Percentiles rank a stretch among this genome's conserved stretches.
Evolutionary conservation across 2,888 invertebrate genomes (phyloP).

Genomic region (Drosophila meridiana): DNA sequence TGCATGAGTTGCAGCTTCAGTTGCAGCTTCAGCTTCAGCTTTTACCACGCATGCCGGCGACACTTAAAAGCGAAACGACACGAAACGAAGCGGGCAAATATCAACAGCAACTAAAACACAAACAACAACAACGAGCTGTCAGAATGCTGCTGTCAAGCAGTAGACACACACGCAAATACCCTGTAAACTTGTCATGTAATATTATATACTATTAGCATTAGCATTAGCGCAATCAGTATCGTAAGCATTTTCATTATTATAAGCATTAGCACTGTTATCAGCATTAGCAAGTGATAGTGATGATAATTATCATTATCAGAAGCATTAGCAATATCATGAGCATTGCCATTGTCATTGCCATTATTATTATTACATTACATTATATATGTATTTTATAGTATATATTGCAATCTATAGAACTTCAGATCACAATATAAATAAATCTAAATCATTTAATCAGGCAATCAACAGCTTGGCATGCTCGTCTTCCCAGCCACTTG

Average conservation of each 20-base stretch:
- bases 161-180: slow-evolving; percentile 10
- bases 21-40: slow-evolving; percentile 47
- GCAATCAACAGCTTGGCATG: neutral
- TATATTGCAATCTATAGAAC: too few species aligned
- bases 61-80: slow-evolving; percentile 67
- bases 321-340: neutral
- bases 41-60: slow-evolving; percentile 62
- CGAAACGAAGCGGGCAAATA: slow-evolving; percentile 44
- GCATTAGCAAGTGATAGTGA: neutral
- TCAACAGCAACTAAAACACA: slow-evolving; percentile 34
- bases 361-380: too few species aligned
- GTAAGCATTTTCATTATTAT: neutral
- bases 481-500: neutral
- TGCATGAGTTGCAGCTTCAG: slow-evolving; percentile 65
- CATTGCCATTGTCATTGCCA: neutral
- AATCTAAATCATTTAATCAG: neutral
- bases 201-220: neutral
- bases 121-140: slow-evolving; percentile 25
- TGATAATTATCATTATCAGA: neutral
- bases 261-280: neutral
- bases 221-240: neutral
- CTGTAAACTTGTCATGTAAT: slow-evolving; percentile 1
- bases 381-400: too few species aligned
- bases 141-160: neutral
- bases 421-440: too few species aligned